Evolutionary conservation across 2,797 vertebrate species (phyloP), one percentile per base, ranked within the genome.

Genomic region (Aplochiton taeniatus): DNA sequence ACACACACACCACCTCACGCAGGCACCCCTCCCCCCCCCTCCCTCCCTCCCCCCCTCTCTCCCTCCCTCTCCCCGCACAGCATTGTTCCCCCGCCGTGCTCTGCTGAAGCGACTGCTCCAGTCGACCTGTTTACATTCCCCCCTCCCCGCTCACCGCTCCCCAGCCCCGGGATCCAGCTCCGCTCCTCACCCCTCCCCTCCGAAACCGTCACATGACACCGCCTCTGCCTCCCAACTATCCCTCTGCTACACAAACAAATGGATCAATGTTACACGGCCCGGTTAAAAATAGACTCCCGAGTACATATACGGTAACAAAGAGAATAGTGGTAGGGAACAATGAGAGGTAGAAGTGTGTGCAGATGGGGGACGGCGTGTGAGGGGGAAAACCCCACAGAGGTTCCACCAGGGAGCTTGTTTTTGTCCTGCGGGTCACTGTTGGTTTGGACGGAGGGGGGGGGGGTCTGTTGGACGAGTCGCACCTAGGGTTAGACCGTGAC

Each of bases 81-180:
- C 31, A 16, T 50, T 56, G 46, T 63, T 53, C 50, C 69, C 53
- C 44, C 61, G 18, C 52, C 31, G 17, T n/a, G 57, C 65, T 60
- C 52, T 49, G 31, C 42, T 49, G 46, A 12, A 18, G 53, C 44
- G 31, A 20, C 54, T 41, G 9, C 54, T 56, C 12, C 54, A 14
- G 5, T 20, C 41, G 16, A 41, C 46, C 19, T 50, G 59, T 61
- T 61, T 49, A 50, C 59, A 61, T 49, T 61, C 59, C 59, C 14
- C 47, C n/a, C 17, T 20, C 45, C 49, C 49, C 48, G 49, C 58
- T 19, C 58, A 47, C 56, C 11, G 31, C 31, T 31, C 31, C 31
- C 31, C 31, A 2, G 31, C 31, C 31, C 31, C 31, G 31, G n/a
- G n/a, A n/a, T n/a, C n/a, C n/a, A n/a, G n/a, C n/a, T n/a, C n/a